phyloP scores from a whole-genome alignment of 2,888 invertebrate species.

The Trichogramma evanescens region DNA sequence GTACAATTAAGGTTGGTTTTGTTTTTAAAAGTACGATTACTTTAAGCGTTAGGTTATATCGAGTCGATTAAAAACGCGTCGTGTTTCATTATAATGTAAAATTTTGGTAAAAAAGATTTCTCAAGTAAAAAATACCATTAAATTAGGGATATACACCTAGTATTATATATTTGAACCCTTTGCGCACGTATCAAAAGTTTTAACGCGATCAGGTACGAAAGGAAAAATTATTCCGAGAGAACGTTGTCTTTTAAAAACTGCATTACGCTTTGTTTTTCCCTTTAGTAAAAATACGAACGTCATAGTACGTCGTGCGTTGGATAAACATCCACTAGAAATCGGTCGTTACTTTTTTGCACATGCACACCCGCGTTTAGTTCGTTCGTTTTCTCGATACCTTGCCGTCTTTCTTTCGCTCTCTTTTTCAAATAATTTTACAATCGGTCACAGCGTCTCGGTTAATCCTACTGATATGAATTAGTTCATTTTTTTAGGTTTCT shows the following conservation, averaged over 20 bases:
- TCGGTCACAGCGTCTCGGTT: slow-evolving; percentile 33
- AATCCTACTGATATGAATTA: slow-evolving; percentile 44
- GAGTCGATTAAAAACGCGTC: no score
- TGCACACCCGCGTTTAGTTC: slow-evolving; percentile 26
- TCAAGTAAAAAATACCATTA: no score
- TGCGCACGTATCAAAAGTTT: no score
- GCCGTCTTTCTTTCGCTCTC: slow-evolving; percentile 8
- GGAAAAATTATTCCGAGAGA: slow-evolving; percentile 7
- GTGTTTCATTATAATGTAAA: no score
- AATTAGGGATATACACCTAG: no score
- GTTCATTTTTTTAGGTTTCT: slow-evolving; percentile 33
- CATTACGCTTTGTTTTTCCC: slow-evolving; percentile 23
- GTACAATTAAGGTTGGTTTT: no score
- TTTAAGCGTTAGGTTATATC: no score
- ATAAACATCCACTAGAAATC: no score
- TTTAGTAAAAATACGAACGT: slow-evolving; percentile 18
- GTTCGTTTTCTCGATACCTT: slow-evolving; percentile 9
- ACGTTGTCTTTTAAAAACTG: not conserved
- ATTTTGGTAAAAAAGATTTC: no score
- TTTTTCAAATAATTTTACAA: slow-evolving; percentile 17
- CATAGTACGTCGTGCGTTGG: slow-evolving; percentile 25
- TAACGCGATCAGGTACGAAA: slow-evolving; percentile 24
- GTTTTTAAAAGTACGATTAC: no score
- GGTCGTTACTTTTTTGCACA: slow-evolving; percentile 8
- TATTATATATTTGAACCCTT: no score